Percentiles rank a stretch among this genome's conserved stretches.
Evolutionary conservation across 2,797 vertebrate genomes (phyloP).

Genomic region (Chrosomus eos): DNA sequence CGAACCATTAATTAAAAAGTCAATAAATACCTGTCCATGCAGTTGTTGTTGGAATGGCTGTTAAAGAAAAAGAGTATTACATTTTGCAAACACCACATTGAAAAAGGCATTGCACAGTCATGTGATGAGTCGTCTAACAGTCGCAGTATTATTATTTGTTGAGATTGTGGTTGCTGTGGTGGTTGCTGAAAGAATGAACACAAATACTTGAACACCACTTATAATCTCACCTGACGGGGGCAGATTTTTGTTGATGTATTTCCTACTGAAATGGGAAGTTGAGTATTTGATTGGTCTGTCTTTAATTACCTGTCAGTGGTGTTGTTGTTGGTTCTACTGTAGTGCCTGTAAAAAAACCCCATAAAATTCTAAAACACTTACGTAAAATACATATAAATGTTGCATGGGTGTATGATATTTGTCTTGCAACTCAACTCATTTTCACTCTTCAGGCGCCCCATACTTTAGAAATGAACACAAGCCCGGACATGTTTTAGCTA

Average conservation of each 20-base stretch:
- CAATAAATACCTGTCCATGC: not conserved
- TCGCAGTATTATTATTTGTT: not conserved
- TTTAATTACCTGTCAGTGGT: not conserved
- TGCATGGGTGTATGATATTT: not conserved
- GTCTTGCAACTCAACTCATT: no score
- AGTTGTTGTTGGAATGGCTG: not conserved
- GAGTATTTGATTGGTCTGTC: no score
- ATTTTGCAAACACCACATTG: not conserved
- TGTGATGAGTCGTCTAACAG: not conserved
- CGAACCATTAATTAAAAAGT: fast-evolving
- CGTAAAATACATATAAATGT: no score
- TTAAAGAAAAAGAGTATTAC: not conserved
- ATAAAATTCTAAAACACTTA: no score
- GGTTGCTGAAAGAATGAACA: not conserved
- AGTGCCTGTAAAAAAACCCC: no score
- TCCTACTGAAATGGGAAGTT: no score
- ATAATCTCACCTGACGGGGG: no score
- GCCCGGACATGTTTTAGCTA: no score
- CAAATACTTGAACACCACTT: no score
- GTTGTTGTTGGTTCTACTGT: no score
- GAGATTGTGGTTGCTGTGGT: not conserved
- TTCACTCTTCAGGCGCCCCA: not conserved
- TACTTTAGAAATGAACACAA: not conserved
- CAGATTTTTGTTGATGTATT: no score
- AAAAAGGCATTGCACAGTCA: not conserved